These are phyloP conservation scores for Pycnomerus fuliginosus DNA, from an alignment of 2,888 invertebrate species.

Conservation along the genomic window DNA sequence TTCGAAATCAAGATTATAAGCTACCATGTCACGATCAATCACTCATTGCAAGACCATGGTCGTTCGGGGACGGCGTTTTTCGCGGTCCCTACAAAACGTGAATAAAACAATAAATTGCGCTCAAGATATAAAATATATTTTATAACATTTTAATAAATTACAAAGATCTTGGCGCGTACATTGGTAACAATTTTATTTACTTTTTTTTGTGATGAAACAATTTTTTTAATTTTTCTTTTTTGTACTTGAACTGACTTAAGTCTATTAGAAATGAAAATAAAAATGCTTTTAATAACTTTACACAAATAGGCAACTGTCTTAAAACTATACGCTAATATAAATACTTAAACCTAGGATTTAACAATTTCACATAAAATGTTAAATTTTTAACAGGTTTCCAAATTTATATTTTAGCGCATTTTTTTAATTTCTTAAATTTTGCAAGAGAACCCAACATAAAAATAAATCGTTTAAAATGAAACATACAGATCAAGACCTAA, in stretches of 20 bases:
- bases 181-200: slow-evolving; percentile 38
- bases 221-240: slow-evolving; percentile 46
- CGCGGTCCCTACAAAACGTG: too few species aligned
- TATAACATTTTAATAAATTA: slow-evolving; percentile 43
- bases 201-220: slow-evolving; percentile 41
- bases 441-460: slow-evolving; percentile 23
- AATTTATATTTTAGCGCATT: slow-evolving; percentile 3
- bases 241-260: slow-evolving; percentile 50
- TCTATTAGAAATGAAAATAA: slow-evolving; percentile 45
- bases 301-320: slow-evolving; percentile 46
- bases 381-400: slow-evolving; percentile 22
- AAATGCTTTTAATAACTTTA: slow-evolving; percentile 43
- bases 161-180: slow-evolving; percentile 47
- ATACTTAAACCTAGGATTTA: slow-evolving; percentile 45
- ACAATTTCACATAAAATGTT: slow-evolving; percentile 37
- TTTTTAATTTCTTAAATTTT: slow-evolving; percentile 2
- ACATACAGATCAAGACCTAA: slow-evolving; percentile 24
- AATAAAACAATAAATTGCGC: slow-evolving; percentile 41
- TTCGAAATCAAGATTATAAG: too few species aligned
- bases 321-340: slow-evolving; percentile 48
- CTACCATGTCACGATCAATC: too few species aligned
- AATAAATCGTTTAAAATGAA: slow-evolving; percentile 15
- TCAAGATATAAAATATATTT: slow-evolving; percentile 51
- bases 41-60: too few species aligned
- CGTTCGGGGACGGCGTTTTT: too few species aligned